phyloP scores from a whole-genome alignment of 1,140 invertebrate genomes.

The Arion vulgaris region DNA sequence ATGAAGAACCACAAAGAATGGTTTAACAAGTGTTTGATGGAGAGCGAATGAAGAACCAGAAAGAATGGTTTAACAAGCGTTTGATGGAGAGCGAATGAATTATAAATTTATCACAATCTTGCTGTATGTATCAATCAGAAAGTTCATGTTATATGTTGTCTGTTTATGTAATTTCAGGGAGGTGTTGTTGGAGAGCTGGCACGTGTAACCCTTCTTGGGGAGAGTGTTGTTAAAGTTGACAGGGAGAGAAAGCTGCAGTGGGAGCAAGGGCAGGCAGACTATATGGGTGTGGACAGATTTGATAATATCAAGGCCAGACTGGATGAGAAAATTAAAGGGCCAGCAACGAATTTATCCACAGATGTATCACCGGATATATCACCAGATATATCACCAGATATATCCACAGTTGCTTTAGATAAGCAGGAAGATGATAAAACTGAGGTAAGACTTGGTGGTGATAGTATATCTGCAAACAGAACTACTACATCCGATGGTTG shows the following conservation, averaged over 20 bases:
- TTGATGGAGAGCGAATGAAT: background rate
- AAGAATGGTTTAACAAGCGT: no score
- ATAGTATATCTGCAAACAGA: background rate
- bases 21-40: no score
- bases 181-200: conserved; percentile 81
- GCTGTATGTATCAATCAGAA: background rate
- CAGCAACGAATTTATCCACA: background rate
- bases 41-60: no score
- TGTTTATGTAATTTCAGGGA: conserved; percentile 75
- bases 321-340: conserved; percentile 45
- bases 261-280: conserved; percentile 95
- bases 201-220: conserved; percentile 38
- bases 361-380: background rate
- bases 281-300: conserved; percentile 91
- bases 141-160: conserved; percentile 32
- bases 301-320: conserved; percentile 81
- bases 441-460: background rate
- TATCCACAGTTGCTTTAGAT: background rate
- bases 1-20: no score
- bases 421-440: background rate
- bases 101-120: no score
- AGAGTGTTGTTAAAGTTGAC: conserved; percentile 40
- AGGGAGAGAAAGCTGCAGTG: conserved; percentile 82
- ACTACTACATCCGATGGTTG: background rate
- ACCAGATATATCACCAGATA: background rate